Evolutionary conservation across 2,797 vertebrate genomes (phyloP), one percentile per base, ranked within the genome.

Genomic region (Cetoscarus ocellatus): DNA sequence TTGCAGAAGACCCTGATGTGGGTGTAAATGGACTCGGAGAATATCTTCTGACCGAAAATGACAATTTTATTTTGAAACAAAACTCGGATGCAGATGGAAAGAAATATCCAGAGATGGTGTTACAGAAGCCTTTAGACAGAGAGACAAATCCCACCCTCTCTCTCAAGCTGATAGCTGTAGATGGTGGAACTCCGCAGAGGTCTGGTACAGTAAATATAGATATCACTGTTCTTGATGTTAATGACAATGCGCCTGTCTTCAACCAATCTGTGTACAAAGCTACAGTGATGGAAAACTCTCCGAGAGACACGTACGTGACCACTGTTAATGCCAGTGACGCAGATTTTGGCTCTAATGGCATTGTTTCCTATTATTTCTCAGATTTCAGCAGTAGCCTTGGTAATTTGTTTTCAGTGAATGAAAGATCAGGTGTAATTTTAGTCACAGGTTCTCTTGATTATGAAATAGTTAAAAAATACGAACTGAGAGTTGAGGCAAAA

Each of bases 1-100:
- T 61, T 3, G 95, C 95, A 0, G 79, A 84, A 3, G 95, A 96
- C 80, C 64, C 72, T 0, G 95, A 96, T 69, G 91, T 92, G n/a
- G 94, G 93, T 10, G 18, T 50, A 0, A 96, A 96, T 34, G 53
- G 7, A 1, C 15, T 93, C 0, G 6, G 90, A 1, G 73, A 19
- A 0, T 94, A 94, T 7, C 57, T 80, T 0, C 56, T 94, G 3
- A 84, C 85, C 17, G 90, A 90, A 1, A 75, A 17, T 0, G 80
- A 92, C 12, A 50, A 91, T 83, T 94, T 94, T 71, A 45, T 17
- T 8, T 34, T 94, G 0, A 93, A 91, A 42, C 0, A 82, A 0
- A 61, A 86, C 0, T 82, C 12, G 7, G 79, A 80, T 0, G n/a
- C 66, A 0, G 78, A 88, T 48, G 90, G 86, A 0, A 77, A 77